Percentiles rank a stretch among this genome's conserved stretches.
phyloP scores from a whole-genome alignment of 2,797 vertebrate genomes.

The Sebastes umbrosus region DNA sequence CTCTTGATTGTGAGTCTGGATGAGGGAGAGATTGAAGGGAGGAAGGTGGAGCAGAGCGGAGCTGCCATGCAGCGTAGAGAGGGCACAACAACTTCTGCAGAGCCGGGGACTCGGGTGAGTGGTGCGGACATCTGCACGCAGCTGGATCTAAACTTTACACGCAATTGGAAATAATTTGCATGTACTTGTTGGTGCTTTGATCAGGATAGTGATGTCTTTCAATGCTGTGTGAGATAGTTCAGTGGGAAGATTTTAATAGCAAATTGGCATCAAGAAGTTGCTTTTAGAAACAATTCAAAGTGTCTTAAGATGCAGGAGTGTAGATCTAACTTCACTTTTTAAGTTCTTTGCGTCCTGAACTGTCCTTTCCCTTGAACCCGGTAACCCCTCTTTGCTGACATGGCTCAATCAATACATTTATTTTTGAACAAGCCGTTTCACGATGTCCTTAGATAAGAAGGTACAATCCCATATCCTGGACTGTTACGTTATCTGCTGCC shows the following conservation, averaged over 20 bases:
- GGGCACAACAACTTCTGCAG: constrained; percentile 66
- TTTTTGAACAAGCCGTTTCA: constrained; percentile 29
- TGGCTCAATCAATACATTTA: constrained; percentile 42
- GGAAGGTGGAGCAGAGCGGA: constrained; percentile 52
- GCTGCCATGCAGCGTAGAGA: constrained; percentile 37
- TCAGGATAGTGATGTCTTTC: background rate
- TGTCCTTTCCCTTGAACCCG: constrained; percentile 11
- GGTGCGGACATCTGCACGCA: constrained; percentile 41
- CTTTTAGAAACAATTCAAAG: background rate
- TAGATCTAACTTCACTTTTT: background rate
- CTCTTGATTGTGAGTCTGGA: constrained; percentile 81
- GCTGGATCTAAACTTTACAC: constrained; percentile 32
- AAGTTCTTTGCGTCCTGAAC: background rate
- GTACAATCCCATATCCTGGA: constrained; percentile 55
- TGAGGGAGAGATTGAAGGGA: constrained; percentile 66
- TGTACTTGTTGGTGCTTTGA: constrained; percentile 3
- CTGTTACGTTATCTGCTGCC: constrained; percentile 62
- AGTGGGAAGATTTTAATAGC: background rate
- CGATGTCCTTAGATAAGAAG: constrained; percentile 46
- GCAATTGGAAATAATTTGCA: background rate
- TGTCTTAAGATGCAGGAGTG: background rate
- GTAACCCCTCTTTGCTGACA: constrained; percentile 26
- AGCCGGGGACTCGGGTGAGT: constrained; percentile 68
- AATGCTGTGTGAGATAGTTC: constrained; percentile 15
- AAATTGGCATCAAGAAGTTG: background rate